phyloP scores from a whole-genome alignment of 2,888 invertebrate genomes.

The Villa cingulata region DNA sequence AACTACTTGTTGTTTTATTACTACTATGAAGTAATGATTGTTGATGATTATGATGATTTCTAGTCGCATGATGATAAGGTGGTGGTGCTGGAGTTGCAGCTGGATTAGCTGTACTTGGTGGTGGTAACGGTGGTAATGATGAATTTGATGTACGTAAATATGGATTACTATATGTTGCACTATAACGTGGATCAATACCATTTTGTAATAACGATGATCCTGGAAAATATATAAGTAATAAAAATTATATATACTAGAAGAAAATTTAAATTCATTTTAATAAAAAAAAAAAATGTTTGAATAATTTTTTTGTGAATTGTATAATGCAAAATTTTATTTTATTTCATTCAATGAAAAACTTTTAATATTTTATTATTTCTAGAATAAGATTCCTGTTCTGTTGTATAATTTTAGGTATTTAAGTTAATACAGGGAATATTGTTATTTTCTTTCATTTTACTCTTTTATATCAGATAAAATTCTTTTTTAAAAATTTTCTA shows the following conservation, averaged over 20 bases:
- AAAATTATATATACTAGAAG: too few relatives aligned
- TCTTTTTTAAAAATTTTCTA: too few relatives aligned
- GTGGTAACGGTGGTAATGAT: constrained; percentile 39
- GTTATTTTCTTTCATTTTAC: too few relatives aligned
- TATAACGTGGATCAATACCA: constrained; percentile 65
- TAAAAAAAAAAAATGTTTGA: too few relatives aligned
- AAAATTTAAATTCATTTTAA: background rate
- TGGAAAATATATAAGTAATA: background rate
- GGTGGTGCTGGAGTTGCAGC: constrained; percentile 70
- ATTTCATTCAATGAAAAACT: too few relatives aligned
- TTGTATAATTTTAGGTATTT: too few relatives aligned
- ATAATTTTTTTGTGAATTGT: too few relatives aligned
- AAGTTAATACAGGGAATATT: too few relatives aligned
- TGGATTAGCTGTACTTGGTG: constrained; percentile 56
- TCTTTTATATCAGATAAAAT: too few relatives aligned
- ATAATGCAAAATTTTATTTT: too few relatives aligned
- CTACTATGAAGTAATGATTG: constrained; percentile 5
- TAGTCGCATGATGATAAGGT: constrained; percentile 45
- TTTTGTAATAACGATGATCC: constrained; percentile 30
- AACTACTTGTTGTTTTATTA: background rate
- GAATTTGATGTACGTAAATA: constrained; percentile 59
- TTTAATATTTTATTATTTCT: too few relatives aligned
- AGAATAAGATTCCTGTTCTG: too few relatives aligned
- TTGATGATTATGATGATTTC: constrained; percentile 17
- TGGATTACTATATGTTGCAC: constrained; percentile 81